Evolutionary conservation across 2,797 vertebrate genomes (phyloP).

Genomic region (Sebastes cheni): DNA sequence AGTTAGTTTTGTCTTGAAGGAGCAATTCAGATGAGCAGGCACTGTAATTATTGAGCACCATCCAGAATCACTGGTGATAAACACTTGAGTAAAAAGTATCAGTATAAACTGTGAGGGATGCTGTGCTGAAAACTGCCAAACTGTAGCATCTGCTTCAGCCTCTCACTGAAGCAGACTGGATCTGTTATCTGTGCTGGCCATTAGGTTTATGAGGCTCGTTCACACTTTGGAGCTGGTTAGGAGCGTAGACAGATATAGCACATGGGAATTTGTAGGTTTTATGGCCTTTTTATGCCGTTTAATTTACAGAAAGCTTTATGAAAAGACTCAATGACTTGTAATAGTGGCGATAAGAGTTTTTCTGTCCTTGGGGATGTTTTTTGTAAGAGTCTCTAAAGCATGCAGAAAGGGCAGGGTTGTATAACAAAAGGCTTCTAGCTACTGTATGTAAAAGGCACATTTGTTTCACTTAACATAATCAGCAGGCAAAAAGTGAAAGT

Average conservation of each 20-base stretch:
- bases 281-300: constrained; percentile 22
- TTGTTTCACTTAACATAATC: background rate
- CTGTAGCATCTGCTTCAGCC: background rate
- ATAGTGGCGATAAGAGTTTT: background rate
- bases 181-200: constrained; percentile 22
- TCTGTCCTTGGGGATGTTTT: background rate
- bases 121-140: background rate
- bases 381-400: background rate
- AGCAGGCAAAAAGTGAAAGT: background rate
- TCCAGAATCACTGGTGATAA: background rate
- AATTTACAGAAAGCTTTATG: constrained; percentile 4
- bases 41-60: background rate
- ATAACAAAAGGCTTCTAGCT: background rate
- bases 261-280: constrained; percentile 25
- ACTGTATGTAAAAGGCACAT: background rate
- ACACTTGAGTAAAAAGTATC: background rate
- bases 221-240: constrained; percentile 33
- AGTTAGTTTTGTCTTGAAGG: background rate
- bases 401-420: background rate
- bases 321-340: background rate
- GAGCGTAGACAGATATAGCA: constrained; percentile 18
- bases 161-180: background rate
- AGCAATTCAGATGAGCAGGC: background rate
- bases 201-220: constrained; percentile 51
- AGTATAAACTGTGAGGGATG: background rate